Evolutionary conservation across 2,888 invertebrate species (phyloP).

Genomic region (Xylota sylvarum): DNA sequence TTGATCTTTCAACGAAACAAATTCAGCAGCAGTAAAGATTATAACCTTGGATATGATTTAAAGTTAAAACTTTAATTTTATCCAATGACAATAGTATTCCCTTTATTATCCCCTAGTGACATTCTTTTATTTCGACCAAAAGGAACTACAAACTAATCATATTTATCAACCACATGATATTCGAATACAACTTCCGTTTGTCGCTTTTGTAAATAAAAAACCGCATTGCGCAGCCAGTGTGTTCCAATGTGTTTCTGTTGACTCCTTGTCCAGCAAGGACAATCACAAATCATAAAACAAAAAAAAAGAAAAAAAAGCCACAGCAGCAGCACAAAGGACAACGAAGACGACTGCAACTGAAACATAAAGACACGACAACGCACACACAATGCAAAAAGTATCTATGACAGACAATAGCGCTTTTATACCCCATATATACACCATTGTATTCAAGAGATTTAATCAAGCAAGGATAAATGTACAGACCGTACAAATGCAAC

Average conservation of each 20-base stretch:
- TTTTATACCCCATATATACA: constrained; percentile 37
- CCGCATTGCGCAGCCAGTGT: constrained; percentile 30
- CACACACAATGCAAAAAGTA: constrained; percentile 49
- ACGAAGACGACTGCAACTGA: constrained; percentile 45
- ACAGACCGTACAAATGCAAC: constrained; percentile 69
- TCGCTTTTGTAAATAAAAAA: constrained; percentile 19
- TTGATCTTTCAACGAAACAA: too few relatives aligned
- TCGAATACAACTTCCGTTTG: constrained; percentile 40
- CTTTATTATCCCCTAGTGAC: not conserved
- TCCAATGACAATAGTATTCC: not conserved
- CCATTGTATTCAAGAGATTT: constrained; percentile 67
- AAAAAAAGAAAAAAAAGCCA: constrained; percentile 75
- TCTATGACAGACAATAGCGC: constrained; percentile 58
- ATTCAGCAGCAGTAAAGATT: too few relatives aligned
- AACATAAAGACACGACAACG: constrained; percentile 33
- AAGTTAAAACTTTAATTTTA: too few relatives aligned
- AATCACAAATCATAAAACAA: constrained; percentile 36
- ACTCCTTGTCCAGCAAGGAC: constrained; percentile 42
- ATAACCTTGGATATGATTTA: too few relatives aligned
- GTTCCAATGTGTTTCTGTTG: constrained; percentile 11
- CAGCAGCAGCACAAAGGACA: constrained; percentile 77
- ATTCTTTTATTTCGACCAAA: not conserved
- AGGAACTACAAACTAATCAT: not conserved
- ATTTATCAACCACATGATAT: constrained; percentile 20
- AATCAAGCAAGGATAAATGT: constrained; percentile 71